Evolutionary conservation across 2,888 invertebrate genomes (phyloP).

Genomic region (Melieria picta): DNA sequence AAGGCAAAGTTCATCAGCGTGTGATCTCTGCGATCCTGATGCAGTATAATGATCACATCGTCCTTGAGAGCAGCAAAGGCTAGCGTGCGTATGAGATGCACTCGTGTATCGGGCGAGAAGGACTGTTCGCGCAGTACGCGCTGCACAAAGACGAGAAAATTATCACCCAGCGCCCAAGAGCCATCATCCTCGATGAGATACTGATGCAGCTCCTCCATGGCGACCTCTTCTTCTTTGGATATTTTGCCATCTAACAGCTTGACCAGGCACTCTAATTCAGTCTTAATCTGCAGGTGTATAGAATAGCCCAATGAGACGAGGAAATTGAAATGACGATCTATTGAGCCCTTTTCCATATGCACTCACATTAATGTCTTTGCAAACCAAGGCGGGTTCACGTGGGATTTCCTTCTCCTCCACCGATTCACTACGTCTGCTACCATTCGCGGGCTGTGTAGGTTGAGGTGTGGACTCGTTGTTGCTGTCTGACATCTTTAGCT

Average conservation of each 20-base stretch:
- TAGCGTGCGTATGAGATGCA: constrained; percentile 76
- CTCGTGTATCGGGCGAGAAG: constrained; percentile 72
- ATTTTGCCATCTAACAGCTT: constrained; percentile 77
- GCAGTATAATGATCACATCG: constrained; percentile 87
- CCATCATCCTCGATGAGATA: constrained; percentile 91
- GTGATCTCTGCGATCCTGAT: constrained; percentile 90
- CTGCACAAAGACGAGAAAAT: constrained; percentile 82
- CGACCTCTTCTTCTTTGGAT: constrained; percentile 76
- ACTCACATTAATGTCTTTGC: constrained; percentile 78
- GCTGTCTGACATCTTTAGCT: constrained; percentile 59
- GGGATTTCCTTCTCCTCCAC: constrained; percentile 76
- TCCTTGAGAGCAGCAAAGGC: constrained; percentile 85
- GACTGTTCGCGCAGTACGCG: constrained; percentile 73
- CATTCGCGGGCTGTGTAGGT: constrained; percentile 52
- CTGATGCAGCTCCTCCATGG: constrained; percentile 84
- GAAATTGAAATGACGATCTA: neutral
- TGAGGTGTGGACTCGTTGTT: constrained; percentile 50
- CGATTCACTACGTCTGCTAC: constrained; percentile 60
- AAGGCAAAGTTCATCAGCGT: constrained; percentile 88
- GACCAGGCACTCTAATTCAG: constrained; percentile 79
- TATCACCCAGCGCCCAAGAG: constrained; percentile 91
- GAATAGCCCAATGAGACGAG: neutral
- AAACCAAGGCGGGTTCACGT: constrained; percentile 84
- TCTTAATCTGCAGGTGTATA: constrained; percentile 69
- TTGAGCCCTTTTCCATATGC: neutral